These are phyloP conservation scores for Calosoma granatense DNA, from an alignment of 1,140 invertebrate species.

Conservation along the genomic window DNA sequence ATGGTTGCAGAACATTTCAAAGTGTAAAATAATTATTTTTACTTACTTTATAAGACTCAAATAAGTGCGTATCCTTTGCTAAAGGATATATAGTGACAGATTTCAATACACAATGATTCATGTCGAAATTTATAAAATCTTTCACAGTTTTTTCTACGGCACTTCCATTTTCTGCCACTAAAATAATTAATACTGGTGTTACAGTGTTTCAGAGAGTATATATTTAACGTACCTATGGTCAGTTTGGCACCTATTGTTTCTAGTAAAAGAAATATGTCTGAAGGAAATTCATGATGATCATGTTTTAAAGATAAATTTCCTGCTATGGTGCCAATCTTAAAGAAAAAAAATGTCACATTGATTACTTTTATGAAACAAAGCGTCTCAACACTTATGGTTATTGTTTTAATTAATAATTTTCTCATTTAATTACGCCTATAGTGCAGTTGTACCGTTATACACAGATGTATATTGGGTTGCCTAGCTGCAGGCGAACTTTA, in stretches of 20 bases:
- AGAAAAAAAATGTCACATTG: conserved; percentile 20
- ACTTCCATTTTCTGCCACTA: not conserved
- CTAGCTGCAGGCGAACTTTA: no score
- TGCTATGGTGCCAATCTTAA: conserved; percentile 57
- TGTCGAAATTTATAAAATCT: conserved; percentile 44
- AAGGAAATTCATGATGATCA: conserved; percentile 56
- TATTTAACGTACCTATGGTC: conserved; percentile 36
- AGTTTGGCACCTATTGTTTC: conserved; percentile 54
- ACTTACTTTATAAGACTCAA: conserved; percentile 16
- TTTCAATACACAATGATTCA: conserved; percentile 48
- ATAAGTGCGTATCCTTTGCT: conserved; percentile 20
- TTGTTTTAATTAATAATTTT: no score
- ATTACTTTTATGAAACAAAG: not conserved
- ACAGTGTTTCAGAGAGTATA: no score
- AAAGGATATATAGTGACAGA: conserved; percentile 39
- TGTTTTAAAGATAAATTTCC: conserved; percentile 75
- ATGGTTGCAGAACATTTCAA: not conserved
- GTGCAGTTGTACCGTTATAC: no score
- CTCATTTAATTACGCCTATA: no score
- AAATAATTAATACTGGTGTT: not conserved
- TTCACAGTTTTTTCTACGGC: not conserved
- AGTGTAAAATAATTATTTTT: not conserved
- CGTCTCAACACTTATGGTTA: no score
- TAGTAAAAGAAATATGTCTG: conserved; percentile 63
- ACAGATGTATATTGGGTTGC: no score